A percentile compares a stretch with the other conserved stretches of the same genome.
Conservation (phyloP, 1,140 invertebrate species). For the Orius laevigatus region DNA sequence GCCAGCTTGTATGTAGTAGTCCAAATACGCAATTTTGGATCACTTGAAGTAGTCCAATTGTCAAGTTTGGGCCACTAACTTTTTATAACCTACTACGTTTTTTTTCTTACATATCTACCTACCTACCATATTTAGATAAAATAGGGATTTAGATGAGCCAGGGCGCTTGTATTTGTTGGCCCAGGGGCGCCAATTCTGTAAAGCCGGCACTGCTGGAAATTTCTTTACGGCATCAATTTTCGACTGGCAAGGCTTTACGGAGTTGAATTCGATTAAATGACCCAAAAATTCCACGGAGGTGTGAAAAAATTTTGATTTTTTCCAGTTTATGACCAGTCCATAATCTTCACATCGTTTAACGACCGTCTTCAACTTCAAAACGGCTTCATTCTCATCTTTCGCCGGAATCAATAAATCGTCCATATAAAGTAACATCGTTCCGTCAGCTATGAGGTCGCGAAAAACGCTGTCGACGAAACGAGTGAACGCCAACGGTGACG, state of each 20-base stretch:
- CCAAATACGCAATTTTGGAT: no score
- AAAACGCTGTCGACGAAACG: constrained; percentile 22
- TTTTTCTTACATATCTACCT: no score
- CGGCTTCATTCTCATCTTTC: constrained; percentile 2
- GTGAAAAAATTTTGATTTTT: constrained; percentile 25
- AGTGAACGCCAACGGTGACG: constrained; percentile 21
- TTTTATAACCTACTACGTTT: no score
- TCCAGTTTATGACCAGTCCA: constrained; percentile 25
- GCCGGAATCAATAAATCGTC: constrained; percentile 16
- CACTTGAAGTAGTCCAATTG: no score
- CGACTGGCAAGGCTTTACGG: constrained; percentile 19
- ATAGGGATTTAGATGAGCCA: no score
- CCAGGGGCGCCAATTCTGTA: no score
- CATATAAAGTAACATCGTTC: constrained; percentile 12
- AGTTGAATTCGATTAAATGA: constrained; percentile 20
- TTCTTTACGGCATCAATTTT: constrained; percentile 23
- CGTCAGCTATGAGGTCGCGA: not conserved
- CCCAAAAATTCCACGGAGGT: constrained; percentile 25
- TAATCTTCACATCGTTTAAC: constrained; percentile 20
- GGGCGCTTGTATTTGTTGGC: no score
- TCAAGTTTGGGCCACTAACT: no score
- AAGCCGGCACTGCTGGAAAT: no score
- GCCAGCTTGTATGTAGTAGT: no score
- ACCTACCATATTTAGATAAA: no score
- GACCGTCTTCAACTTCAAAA: constrained; percentile 14